Evolutionary conservation across 2,113 vertebrate species (phyloP).

Genomic region (Narcine bancroftii): DNA sequence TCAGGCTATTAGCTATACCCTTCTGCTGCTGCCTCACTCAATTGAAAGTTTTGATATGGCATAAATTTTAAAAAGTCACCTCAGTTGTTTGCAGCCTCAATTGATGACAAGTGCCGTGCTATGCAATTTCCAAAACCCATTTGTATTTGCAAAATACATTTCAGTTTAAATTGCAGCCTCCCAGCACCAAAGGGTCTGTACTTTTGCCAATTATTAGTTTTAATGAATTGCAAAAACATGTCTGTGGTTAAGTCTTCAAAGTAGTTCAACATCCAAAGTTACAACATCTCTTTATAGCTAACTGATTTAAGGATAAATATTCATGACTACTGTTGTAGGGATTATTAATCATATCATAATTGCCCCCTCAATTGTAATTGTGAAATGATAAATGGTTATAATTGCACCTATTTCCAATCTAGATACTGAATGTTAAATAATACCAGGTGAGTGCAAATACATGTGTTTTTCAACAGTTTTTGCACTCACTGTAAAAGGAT

Average conservation of each 20-base stretch:
- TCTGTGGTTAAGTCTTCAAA: slow-evolving; percentile 58
- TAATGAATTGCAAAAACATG: slow-evolving; percentile 61
- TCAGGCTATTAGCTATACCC: too few relatives aligned
- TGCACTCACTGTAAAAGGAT: background rate
- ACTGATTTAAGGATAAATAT: slow-evolving; percentile 44
- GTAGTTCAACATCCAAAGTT: slow-evolving; percentile 50
- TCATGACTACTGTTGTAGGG: slow-evolving; percentile 59
- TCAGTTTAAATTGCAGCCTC: slow-evolving; percentile 49
- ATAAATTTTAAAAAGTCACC: slow-evolving; percentile 51
- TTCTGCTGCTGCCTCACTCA: too few relatives aligned
- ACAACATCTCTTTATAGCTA: slow-evolving; percentile 23
- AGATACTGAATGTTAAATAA: slow-evolving; percentile 40
- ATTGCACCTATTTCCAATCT: slow-evolving; percentile 51
- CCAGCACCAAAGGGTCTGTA: slow-evolving; percentile 46
- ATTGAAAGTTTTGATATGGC: slow-evolving; percentile 53
- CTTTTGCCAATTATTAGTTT: slow-evolving; percentile 57
- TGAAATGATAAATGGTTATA: slow-evolving; percentile 68
- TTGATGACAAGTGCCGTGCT: slow-evolving; percentile 56
- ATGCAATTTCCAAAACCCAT: slow-evolving; percentile 70
- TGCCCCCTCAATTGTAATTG: slow-evolving; percentile 53
- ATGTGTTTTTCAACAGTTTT: slow-evolving; percentile 12
- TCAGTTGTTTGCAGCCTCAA: slow-evolving; percentile 62
- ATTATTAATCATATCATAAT: slow-evolving; percentile 35
- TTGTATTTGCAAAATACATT: slow-evolving; percentile 60
- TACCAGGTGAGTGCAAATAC: slow-evolving; percentile 30